Percentiles rank a stretch among this genome's conserved stretches.
These are phyloP conservation scores for Philopotamus ludificatus DNA, from an alignment of 1,140 invertebrate species.

Conservation along the genomic window DNA sequence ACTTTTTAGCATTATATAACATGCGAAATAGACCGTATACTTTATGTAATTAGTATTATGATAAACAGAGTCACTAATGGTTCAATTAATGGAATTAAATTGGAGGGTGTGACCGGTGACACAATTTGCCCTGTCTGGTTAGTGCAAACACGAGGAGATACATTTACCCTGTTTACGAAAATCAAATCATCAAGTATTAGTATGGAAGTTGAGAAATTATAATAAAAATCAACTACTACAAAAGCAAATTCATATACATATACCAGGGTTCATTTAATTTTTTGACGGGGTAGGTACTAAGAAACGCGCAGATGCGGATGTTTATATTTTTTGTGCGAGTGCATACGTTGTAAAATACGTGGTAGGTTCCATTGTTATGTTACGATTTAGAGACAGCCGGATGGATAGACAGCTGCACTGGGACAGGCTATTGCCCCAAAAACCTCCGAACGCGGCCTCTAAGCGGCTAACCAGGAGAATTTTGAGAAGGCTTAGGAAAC, in stretches of 20 bases:
- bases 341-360: neutral
- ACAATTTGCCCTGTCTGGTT: neutral
- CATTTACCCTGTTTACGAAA: neutral
- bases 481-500: neutral
- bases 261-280: too few species aligned
- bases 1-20: neutral
- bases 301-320: too few species aligned
- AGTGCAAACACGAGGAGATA: neutral
- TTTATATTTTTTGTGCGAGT: neutral
- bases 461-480: neutral
- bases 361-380: neutral
- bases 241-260: too few species aligned
- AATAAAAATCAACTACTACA: too few species aligned
- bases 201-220: neutral
- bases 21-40: neutral
- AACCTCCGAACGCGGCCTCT: neutral
- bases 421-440: constrained; percentile 23
- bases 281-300: too few species aligned
- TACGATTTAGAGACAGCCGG: constrained; percentile 1
- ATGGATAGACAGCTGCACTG: constrained; percentile 3
- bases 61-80: too few species aligned
- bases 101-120: neutral
- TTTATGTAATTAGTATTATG: too few species aligned
- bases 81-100: neutral
- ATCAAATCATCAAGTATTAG: neutral